These are phyloP conservation scores for Chloropsis hardwickii DNA, from an alignment of 2,113 vertebrate species.

Conservation along the genomic window DNA sequence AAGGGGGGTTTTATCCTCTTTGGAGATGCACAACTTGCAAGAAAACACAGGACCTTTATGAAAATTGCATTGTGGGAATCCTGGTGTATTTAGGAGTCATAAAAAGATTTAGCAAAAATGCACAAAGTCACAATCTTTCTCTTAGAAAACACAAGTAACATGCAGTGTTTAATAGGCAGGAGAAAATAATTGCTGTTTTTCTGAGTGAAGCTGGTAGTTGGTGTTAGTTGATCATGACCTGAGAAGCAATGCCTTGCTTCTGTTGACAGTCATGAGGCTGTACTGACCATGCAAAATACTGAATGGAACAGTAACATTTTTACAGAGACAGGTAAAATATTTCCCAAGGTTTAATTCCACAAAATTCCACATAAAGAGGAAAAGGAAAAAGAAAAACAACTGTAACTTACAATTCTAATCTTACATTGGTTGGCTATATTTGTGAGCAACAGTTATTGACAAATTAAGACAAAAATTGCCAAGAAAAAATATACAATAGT, in stretches of 20 bases:
- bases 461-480: background rate
- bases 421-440: slow-evolving; percentile 10
- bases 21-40: background rate
- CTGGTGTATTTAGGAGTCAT: background rate
- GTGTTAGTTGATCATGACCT: background rate
- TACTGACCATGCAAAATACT: background rate
- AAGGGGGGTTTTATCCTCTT: background rate
- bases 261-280: slow-evolving; percentile 18
- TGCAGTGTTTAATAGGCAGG: background rate
- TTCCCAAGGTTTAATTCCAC: slow-evolving; percentile 32
- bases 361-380: background rate
- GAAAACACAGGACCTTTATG: background rate
- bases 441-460: background rate
- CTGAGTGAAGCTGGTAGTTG: background rate
- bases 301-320: slow-evolving; percentile 25
- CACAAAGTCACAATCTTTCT: background rate
- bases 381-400: background rate
- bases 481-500: background rate
- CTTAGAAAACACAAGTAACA: background rate
- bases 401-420: background rate
- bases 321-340: slow-evolving; percentile 5
- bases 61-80: background rate
- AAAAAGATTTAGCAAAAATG: background rate
- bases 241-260: background rate
- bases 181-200: background rate